Evolutionary conservation across 2,797 vertebrate species (phyloP).

Genomic region (Girardinus metallicus): DNA sequence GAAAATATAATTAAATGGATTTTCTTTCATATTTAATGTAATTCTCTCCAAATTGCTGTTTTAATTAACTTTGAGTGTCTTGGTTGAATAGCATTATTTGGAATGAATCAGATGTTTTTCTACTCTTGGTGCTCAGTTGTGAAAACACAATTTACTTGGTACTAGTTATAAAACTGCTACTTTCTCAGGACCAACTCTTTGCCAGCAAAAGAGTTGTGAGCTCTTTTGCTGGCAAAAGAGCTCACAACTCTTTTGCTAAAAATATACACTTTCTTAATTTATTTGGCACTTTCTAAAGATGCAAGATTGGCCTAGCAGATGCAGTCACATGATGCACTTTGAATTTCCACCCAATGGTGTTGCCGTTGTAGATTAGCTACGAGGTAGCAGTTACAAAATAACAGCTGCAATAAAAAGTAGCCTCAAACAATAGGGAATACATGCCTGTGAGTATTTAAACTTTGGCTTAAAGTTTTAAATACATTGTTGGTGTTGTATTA

Average conservation of each 20-base stretch:
- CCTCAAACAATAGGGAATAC: neutral
- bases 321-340: neutral
- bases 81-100: constrained; percentile 15
- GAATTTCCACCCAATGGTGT: neutral
- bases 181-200: neutral
- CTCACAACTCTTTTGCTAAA: too few species aligned
- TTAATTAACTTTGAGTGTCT: constrained; percentile 17
- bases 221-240: too few species aligned
- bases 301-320: neutral
- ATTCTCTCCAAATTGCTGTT: neutral
- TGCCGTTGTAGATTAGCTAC: neutral
- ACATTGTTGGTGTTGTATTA: neutral
- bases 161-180: neutral
- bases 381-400: neutral
- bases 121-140: neutral
- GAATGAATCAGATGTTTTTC: constrained; percentile 7
- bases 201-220: neutral
- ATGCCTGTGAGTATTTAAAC: neutral
- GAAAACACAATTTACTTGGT: neutral
- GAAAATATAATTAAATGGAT: constrained; percentile 8
- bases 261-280: neutral
- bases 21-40: constrained; percentile 15
- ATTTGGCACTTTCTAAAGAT: neutral
- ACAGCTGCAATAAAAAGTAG: neutral
- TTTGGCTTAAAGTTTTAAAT: neutral